Evolutionary conservation across 2,797 vertebrate species (phyloP).

Genomic region (Crossoptilon crossoptilon): DNA sequence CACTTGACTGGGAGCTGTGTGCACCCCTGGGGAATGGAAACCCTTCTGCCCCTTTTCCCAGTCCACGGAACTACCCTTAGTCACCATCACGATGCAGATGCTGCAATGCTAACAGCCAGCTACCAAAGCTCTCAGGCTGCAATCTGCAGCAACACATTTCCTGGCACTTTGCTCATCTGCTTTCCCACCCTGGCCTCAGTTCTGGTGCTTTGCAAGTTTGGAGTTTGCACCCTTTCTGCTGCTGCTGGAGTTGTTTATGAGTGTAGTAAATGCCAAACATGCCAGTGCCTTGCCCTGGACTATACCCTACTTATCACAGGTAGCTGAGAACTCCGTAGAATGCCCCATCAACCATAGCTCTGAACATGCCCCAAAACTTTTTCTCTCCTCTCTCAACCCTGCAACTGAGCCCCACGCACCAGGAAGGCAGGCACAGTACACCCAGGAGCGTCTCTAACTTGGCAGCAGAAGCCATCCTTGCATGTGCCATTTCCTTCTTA

Average conservation of each 20-base stretch:
- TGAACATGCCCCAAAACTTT: background rate
- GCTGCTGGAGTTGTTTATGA: background rate
- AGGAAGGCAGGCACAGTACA: background rate
- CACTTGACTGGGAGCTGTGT: background rate
- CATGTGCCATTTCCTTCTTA: background rate
- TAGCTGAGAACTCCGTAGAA: background rate
- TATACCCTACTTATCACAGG: fast-evolving
- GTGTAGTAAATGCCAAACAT: fast-evolving
- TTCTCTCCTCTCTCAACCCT: background rate
- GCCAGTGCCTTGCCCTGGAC: fast-evolving
- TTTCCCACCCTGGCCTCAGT: background rate
- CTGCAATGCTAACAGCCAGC: fast-evolving
- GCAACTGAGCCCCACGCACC: background rate
- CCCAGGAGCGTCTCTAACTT: background rate
- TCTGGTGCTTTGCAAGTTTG: background rate
- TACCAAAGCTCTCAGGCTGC: background rate
- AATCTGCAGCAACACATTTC: fast-evolving
- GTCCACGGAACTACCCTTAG: background rate
- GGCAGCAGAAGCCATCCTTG: background rate
- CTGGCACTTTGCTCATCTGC: background rate
- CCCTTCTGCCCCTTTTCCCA: background rate
- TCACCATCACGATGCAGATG: fast-evolving
- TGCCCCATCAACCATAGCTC: background rate
- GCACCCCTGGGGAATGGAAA: background rate
- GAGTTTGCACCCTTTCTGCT: background rate